A percentile compares a stretch with the other conserved stretches of the same genome.
These are phyloP conservation scores for Bombycilla garrulus DNA, from an alignment of 2,113 vertebrate species.

Conservation along the genomic window DNA sequence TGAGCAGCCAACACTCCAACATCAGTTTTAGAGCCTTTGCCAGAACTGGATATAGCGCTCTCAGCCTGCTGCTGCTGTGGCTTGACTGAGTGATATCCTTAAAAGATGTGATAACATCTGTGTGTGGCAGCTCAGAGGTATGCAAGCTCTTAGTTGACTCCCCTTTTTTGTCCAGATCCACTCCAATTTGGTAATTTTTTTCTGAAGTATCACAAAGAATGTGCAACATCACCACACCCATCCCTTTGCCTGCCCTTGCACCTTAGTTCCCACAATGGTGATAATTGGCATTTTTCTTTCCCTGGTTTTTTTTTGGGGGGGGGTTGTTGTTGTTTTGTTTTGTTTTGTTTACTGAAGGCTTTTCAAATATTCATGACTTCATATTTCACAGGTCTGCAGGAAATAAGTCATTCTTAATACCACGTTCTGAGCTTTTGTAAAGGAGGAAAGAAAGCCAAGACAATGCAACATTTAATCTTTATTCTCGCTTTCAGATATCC, in stretches of 20 bases:
- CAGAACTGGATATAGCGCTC: neutral
- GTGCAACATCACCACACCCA: neutral
- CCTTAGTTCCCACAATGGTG: neutral
- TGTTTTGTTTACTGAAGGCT: neutral
- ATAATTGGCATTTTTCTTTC: neutral
- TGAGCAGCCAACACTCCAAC: neutral
- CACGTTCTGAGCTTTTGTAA: neutral
- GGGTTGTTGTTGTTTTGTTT: neutral
- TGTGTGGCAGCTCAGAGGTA: neutral
- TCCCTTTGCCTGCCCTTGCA: neutral
- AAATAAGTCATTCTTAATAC: neutral
- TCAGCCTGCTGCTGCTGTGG: neutral
- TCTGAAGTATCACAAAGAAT: neutral
- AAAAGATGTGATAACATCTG: neutral
- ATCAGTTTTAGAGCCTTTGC: neutral
- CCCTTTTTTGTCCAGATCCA: neutral
- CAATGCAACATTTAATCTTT: neutral
- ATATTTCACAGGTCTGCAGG: neutral
- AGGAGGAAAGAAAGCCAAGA: neutral
- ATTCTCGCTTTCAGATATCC: neutral
- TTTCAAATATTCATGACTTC: neutral
- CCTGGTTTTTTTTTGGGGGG: neutral
- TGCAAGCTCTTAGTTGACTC: neutral
- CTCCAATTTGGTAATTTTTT: neutral
- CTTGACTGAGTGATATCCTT: neutral